A percentile compares a stretch with the other conserved stretches of the same genome.
These are phyloP conservation scores for Notarius quadriscutis DNA, from an alignment of 2,113 vertebrate species.

Conservation along the genomic window DNA sequence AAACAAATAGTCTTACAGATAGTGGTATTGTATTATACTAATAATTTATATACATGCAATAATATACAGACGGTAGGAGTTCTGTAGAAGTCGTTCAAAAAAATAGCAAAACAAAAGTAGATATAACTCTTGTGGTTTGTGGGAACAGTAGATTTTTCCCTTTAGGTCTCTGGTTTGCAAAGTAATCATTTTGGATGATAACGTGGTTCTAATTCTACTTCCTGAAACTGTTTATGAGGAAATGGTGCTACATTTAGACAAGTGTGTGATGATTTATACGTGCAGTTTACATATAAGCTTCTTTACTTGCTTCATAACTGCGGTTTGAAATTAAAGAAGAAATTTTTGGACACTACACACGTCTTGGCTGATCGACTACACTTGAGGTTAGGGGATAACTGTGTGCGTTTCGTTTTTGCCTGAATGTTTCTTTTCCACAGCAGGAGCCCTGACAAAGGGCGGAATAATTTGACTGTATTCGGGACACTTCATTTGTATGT, in stretches of 20 bases:
- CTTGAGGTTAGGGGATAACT: not conserved
- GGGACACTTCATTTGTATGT: constrained; percentile 16
- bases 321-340: not conserved
- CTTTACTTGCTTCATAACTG: not conserved
- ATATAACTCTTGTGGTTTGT: no score
- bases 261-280: not conserved
- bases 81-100: no score
- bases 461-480: constrained; percentile 4
- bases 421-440: not conserved
- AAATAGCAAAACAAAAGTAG: no score
- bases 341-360: not conserved
- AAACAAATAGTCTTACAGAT: no score
- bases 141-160: no score
- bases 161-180: no score
- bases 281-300: not conserved
- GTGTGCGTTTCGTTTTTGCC: not conserved
- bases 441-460: no score
- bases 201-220: not conserved
- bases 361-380: not conserved
- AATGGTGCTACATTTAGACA: not conserved
- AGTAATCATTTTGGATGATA: not conserved
- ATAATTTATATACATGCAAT: no score
- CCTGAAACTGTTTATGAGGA: not conserved
- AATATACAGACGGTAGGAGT: no score
- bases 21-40: no score